Evolutionary conservation across 2,113 vertebrate genomes (phyloP), one percentile per base, ranked within the genome.

Genomic region (Psophia crepitans): DNA sequence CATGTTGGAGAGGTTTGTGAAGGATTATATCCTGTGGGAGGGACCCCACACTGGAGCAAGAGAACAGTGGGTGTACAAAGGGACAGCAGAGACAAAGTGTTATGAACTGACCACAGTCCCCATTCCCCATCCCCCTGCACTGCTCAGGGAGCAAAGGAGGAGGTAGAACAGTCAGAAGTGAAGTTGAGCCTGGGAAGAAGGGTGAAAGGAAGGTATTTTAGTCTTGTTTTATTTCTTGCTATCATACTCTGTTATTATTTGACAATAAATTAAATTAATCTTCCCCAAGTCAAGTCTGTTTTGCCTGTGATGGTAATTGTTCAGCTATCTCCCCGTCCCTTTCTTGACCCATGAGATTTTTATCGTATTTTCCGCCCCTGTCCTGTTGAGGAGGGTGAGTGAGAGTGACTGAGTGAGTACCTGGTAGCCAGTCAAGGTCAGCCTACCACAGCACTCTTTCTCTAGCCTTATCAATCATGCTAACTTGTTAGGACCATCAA

Each of bases 31-130:
- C 6, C 23, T 46, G 11, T 58, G 27, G 33, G 43, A 58, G 32
- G 19, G 6, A 69, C 5, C 7, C 20, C 18, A 32, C 0, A 0
- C 7, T 58, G 28, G 28, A 80, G 44, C 20, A 71, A 11, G 13
- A n/a, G 12, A 51, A 44, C 18, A 44, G 35, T 44, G 32, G 24
- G 16, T 53, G 5, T 39, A 39, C 8, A 5, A 66, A 86, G 20
- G 3, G 39, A 24, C 24, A 46, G 39, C 11, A 33, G 60, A 89
- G 26, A 37, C 15, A 30, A 76, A 18, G 24, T 41, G 35, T 49
- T 56, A 20, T 5, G 18, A 6, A 24, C n/a, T 49, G 73, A 49
- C 26, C 3, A 4, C 27, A 37, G 14, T 2, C 12, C 11, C 6
- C 5, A 14, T 61, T 69, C 18, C 14, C 8, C 35, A 39, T 37